Conservation (phyloP, 2,888 invertebrate genomes). For the Trissolcus brochymenae region DNA sequence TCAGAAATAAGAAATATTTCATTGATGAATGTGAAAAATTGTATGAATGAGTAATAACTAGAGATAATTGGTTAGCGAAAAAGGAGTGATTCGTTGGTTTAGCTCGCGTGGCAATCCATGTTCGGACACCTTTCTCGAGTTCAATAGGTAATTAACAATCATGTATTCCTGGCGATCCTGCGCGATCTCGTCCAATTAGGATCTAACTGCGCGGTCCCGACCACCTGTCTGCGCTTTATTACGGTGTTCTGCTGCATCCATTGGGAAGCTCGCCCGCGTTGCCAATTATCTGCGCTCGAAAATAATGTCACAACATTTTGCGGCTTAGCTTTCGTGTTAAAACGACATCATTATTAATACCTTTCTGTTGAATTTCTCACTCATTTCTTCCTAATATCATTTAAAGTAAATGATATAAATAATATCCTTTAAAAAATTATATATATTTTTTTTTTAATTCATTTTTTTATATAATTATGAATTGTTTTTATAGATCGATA, state of each 20-base stretch:
- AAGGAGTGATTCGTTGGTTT: conserved; percentile 13
- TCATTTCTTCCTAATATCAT: conserved; percentile 16
- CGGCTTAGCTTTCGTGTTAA: conserved; percentile 14
- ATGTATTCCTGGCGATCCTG: conserved; percentile 51
- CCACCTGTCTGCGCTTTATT: conserved; percentile 54
- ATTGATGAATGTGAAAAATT: conserved; percentile 1
- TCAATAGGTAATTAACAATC: conserved; percentile 55
- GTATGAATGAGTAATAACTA: conserved; percentile 19
- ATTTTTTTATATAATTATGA: no score
- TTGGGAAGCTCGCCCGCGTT: conserved; percentile 47
- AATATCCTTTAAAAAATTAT: no score
- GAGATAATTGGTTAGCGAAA: conserved; percentile 5
- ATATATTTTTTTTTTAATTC: no score
- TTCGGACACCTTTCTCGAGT: conserved; percentile 29
- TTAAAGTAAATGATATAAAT: not conserved
- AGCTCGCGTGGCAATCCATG: conserved; percentile 38
- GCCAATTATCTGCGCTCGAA: conserved; percentile 51
- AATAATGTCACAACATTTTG: conserved; percentile 50
- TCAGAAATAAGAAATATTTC: no score
- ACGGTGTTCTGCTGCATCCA: conserved; percentile 34
- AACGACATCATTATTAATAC: conserved; percentile 42
- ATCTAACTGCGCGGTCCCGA: conserved; percentile 39
- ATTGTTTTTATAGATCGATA: no score
- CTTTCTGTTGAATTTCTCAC: conserved; percentile 21
- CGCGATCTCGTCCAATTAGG: conserved; percentile 60